Base-by-base conservation (phyloP, 1,140 invertebrate genomes). In the Neomicropteryx cornuta region DNA sequence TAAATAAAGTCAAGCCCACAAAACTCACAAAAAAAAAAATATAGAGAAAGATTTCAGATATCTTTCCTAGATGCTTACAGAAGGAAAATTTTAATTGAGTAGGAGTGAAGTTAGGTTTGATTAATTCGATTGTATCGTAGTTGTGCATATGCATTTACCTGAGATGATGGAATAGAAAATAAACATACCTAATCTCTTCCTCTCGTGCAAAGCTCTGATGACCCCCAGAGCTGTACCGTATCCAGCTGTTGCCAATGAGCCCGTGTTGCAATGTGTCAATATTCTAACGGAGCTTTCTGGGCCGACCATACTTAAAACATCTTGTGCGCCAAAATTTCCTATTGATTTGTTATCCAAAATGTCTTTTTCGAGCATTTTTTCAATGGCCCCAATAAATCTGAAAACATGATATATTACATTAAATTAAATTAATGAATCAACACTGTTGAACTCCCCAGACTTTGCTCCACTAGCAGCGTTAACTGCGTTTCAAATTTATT, bases 201-300 rank as follows among this genome's bases (percentile, higher is more conserved):
- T 60, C 32, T 72, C 71, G 55, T 85, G 74, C 22, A 99, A 70
- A 18, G 76, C 74, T 49, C 94, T 72, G 37, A 97, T 85, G 5
- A 98, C 90, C 42, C 96, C 96, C 33, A 99, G 68, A 18, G 96
- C 96, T 19, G 96, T 99, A 3, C 96, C 96, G 68, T 95, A 97
- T 5, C 88, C 93, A 41, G 88, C 87, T 18, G 96, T 99, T 2
- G 96, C 96, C 44, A 99, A 68, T 5, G 90, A 92, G 0, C 96
- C 96, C 8, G 96, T 99, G 60, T 99, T 99, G 56, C 96, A 99
- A 58, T 97, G 93, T 3, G 96, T 99, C 2, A 99, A 61, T 10
- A 99, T 67, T 34, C 73, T 70, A 1, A 90, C 71, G 27, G 61
- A 51, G 18, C 65, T 66, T 47, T 78, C 75, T 1, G 70, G 63